phyloP scores from a whole-genome alignment of 1,140 invertebrate genomes.

The Drosophila sturtevanti region DNA sequence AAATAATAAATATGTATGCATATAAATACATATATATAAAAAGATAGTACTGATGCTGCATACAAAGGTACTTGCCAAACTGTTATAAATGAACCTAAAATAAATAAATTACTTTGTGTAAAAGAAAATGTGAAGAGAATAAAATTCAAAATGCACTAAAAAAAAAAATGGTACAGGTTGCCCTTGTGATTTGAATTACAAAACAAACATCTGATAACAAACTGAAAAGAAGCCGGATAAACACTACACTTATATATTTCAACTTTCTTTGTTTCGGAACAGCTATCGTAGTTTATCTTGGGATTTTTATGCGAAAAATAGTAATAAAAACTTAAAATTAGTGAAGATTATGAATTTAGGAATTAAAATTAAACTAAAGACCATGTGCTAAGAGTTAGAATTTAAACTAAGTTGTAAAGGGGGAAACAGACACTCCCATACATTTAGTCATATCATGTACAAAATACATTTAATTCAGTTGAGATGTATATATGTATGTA shows the following conservation, averaged over 20 bases:
- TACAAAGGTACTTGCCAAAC: not conserved
- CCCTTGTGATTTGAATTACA: not conserved
- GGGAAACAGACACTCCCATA: not conserved
- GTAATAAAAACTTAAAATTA: not conserved
- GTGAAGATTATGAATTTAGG: too few relatives aligned
- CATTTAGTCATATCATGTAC: slow-evolving; percentile 1
- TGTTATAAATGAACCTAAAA: not conserved
- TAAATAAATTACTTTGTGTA: not conserved
- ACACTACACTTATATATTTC: not conserved
- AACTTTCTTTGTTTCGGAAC: not conserved
- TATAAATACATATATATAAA: slow-evolving; percentile 13
- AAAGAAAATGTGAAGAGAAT: not conserved
- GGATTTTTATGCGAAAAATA: not conserved
- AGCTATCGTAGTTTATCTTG: not conserved
- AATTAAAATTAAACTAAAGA: too few relatives aligned
- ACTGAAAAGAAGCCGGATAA: not conserved
- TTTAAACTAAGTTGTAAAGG: not conserved
- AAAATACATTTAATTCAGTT: not conserved
- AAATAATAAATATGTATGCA: not conserved
- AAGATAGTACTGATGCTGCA: not conserved
- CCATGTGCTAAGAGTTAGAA: not conserved
- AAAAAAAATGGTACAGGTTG: slow-evolving; percentile 8
- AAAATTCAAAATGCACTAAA: not conserved
- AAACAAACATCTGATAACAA: not conserved
- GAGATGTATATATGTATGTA: not conserved